Percentiles rank a stretch among this genome's conserved stretches.
Evolutionary conservation across 1,140 invertebrate genomes (phyloP).

Genomic region (Leucophenga varia): DNA sequence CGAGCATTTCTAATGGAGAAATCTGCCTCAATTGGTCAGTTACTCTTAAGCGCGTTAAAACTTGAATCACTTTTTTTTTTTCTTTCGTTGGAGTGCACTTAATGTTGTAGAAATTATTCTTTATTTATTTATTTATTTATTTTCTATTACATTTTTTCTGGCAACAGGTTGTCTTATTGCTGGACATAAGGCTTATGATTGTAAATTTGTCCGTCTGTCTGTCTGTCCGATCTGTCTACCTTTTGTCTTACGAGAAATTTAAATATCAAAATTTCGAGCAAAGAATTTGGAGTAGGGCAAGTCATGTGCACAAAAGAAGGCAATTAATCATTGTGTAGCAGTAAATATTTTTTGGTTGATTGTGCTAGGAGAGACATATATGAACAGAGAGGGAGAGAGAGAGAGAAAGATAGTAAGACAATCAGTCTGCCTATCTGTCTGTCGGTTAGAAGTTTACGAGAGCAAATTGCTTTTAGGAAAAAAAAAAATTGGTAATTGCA

Average conservation of each 20-base stretch:
- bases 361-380: too few species aligned
- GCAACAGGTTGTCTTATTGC: slow-evolving; percentile 30
- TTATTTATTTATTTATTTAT: too few species aligned
- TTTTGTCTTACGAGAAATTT: slow-evolving; percentile 7
- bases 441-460: too few species aligned
- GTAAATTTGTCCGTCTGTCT: too few species aligned
- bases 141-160: slow-evolving; percentile 8
- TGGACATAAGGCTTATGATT: too few species aligned
- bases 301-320: slow-evolving; percentile 9
- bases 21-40: slow-evolving; percentile 6
- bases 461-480: slow-evolving; percentile 12
- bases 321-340: slow-evolving; percentile 34
- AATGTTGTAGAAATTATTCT: slow-evolving; percentile 16
- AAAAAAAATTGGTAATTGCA: slow-evolving; percentile 40
- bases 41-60: neutral
- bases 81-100: slow-evolving; percentile 20
- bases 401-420: too few species aligned
- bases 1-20: neutral
- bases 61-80: slow-evolving; percentile 14
- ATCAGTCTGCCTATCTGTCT: too few species aligned
- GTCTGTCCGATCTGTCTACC: too few species aligned
- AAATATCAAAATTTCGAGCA: slow-evolving; percentile 13
- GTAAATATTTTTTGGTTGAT: slow-evolving; percentile 15
- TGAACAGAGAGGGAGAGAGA: too few species aligned
- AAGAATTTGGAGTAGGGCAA: slow-evolving; percentile 18